Base-by-base conservation (phyloP, 2,888 invertebrate species). In the Euplagia quadripunctaria region DNA sequence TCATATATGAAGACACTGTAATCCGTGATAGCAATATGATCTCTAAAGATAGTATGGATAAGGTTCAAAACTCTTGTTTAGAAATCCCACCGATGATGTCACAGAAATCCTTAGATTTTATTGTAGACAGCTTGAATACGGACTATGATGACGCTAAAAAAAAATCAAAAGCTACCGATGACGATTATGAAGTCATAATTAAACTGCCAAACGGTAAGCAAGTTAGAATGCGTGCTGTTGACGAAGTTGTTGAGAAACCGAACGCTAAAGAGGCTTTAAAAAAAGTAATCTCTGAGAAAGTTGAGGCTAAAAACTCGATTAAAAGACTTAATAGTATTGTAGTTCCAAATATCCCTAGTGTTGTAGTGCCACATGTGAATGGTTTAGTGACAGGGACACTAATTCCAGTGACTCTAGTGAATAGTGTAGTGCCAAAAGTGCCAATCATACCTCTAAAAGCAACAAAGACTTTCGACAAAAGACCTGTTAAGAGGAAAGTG, bases 101-200 rank as follows among this genome's bases (percentile, higher is more conserved):
- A 67, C 96, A 96, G 70, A 94, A 93, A 69, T 96, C 96, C 0
- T 81, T 96, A 74, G 96, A 96, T 75, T 92, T 90, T 16, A 96
- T 95, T 0, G 93, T 96, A 0, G 96, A 95, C 14, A 94, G 94
- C 64, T 74, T 96, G 0, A 93, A 92, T 0, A 86, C 90, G 0
- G 94, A 94, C 43, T 82, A 86, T 7, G 84, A 88, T 17, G 84
- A 88, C 0, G 74, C 68, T 0, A 80, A 82, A 74, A 84, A 78
- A 77, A 85, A 74, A 64, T 65, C 49, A 61, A 80, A 76, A 63
- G 70, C 74, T 51, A 85, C 79, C 5, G 87, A 86, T 1, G 90
- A 92, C 1, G 91, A 93, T 76, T 93, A 92, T 49, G 95, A 95
- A 86, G 94, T 95, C 0, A 91, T 94, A 3, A 91, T 95, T 0